Base-by-base conservation (phyloP, 2,113 vertebrate species). In the Mustela nigripes region DNA sequence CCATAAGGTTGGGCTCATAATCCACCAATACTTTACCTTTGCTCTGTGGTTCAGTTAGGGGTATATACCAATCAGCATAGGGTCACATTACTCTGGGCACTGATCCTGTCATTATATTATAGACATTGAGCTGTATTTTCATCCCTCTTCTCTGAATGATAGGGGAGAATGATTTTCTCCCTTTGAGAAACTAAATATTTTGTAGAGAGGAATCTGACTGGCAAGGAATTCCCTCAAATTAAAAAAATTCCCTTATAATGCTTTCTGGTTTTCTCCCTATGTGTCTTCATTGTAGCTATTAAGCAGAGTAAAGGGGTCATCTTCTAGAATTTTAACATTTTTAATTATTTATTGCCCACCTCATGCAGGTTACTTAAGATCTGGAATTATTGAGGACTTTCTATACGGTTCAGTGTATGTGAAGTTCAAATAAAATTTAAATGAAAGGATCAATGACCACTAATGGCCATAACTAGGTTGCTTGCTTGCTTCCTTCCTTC, bases 401-500 rank as follows among this genome's bases (percentile, higher is more conserved):
- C 36, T 16, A 16, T 83, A 65, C 58, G 16, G 5, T 63, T 86
- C n/a, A 19, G 15, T 76, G 12, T 71, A 22, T 96, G 21, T 80
- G 21, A 76, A 91, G 74, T 78, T 91, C 39, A 96, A 95, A 83
- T 36, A 95, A 58, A 83, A 93, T 56, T 76, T 82, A 85, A 81
- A 33, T 78, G 39, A 83, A 76, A 87, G 48, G 16, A 50, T 28
- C 36, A 87, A 3, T 79, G 74, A 91, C 36, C 28, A n/a, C 26
- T 82, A 67, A 53, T 79, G 82, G 3, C 24, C 86, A n/a, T 58
- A 50, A 62, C 50, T 58, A 89, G 31, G 16, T 82, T 58, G 31
- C 82, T 58, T 67, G 28, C 48, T 21, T 86, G 16, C 88, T 76
- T 86, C 6, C 74, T 62, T 42, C 16, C 88, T 76, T 90, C 21